A percentile compares a stretch with the other conserved stretches of the same genome.
Evolutionary conservation across 2,113 vertebrate species (phyloP).

Genomic region (Eidolon helvum): DNA sequence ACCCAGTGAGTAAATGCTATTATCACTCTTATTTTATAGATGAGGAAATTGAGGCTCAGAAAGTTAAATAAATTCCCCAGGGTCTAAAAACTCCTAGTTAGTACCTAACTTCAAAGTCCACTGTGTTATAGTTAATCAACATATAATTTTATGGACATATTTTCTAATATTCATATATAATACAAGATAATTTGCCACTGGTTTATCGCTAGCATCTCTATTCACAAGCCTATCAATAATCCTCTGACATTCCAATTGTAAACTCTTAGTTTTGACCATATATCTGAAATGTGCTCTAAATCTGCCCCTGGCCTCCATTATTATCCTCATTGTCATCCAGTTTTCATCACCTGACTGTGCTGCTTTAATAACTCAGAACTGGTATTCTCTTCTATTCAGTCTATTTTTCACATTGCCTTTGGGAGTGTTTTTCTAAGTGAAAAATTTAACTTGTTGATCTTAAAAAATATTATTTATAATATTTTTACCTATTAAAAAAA

Average conservation of each 20-base stretch:
- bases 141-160: not conserved
- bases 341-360: not conserved
- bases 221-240: not conserved
- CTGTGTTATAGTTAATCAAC: not conserved
- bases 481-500: not conserved
- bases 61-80: not conserved
- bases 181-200: not conserved
- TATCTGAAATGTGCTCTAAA: not conserved
- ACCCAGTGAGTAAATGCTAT: not conserved
- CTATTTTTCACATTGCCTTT: not conserved
- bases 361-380: not conserved
- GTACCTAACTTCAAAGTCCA: not conserved
- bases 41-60: not conserved
- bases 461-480: not conserved
- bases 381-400: not conserved
- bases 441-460: not conserved
- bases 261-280: not conserved
- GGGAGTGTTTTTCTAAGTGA: not conserved
- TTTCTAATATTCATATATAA: not conserved
- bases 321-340: accelerated
- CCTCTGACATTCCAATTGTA: not conserved
- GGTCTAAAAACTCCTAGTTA: not conserved
- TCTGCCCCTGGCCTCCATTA: not conserved
- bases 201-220: not conserved
- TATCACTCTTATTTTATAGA: not conserved